Conservation (phyloP, 2,888 invertebrate species). For the Phytoseiulus persimilis region DNA sequence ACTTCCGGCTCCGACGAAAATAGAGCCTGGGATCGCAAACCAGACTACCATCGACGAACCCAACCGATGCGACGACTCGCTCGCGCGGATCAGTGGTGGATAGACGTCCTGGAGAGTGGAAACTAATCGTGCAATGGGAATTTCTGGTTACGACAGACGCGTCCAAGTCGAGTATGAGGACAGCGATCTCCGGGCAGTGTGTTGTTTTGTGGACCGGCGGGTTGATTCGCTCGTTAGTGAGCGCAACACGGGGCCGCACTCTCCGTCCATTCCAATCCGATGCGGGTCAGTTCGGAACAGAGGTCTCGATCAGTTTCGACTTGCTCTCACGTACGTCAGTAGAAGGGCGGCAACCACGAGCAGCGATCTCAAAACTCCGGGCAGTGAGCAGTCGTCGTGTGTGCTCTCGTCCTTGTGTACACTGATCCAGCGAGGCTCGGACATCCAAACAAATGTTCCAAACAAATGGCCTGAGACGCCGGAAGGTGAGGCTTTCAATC, state of each 20-base stretch:
- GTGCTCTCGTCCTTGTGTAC: neutral
- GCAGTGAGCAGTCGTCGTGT: neutral
- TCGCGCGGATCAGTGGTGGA: neutral
- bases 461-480: neutral
- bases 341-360: neutral
- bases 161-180: too few species aligned
- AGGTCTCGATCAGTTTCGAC: neutral
- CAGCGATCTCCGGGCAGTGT: too few species aligned
- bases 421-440: neutral
- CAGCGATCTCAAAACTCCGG: neutral
- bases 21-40: neutral
- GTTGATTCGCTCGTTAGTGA: too few species aligned
- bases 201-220: too few species aligned
- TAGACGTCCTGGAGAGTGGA: neutral
- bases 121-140: neutral
- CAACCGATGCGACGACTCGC: neutral
- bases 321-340: neutral
- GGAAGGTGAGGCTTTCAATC: conserved; percentile 5
- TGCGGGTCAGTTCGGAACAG: neutral
- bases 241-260: too few species aligned
- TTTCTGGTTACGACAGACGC: too few species aligned
- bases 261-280: neutral
- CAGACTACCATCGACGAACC: neutral
- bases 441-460: neutral
- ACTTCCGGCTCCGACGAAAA: neutral